Conservation (phyloP, 2,888 invertebrate species). For the Eilema caniola region DNA sequence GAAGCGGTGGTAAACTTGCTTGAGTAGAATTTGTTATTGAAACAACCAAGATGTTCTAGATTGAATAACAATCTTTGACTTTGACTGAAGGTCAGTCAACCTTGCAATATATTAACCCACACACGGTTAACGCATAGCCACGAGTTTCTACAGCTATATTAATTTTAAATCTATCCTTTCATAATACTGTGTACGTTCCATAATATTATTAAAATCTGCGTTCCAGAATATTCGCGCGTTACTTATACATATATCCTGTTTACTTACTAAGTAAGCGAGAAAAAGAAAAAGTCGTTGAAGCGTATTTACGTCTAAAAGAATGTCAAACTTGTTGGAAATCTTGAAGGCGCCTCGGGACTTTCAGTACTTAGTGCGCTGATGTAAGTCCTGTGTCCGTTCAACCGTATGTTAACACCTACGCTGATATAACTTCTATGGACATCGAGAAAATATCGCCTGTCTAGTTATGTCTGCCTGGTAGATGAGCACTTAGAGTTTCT, state of each 20-base stretch:
- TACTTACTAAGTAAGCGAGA: slow-evolving; percentile 9
- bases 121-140: too few relatives aligned
- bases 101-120: too few relatives aligned
- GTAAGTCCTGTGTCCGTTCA: slow-evolving; percentile 38
- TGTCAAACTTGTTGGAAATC: slow-evolving; percentile 46
- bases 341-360: slow-evolving; percentile 47
- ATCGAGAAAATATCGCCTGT: slow-evolving; percentile 14
- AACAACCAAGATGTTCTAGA: too few relatives aligned
- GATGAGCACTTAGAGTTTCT: not conserved
- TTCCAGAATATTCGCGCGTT: not conserved
- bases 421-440: slow-evolving; percentile 38
- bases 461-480: slow-evolving; percentile 21
- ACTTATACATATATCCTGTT: not conserved
- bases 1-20: too few relatives aligned
- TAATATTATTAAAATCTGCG: not conserved
- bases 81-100: too few relatives aligned
- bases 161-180: too few relatives aligned
- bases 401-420: slow-evolving; percentile 34
- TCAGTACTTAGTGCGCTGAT: slow-evolving; percentile 38
- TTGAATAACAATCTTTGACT: too few relatives aligned
- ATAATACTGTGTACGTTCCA: too few relatives aligned
- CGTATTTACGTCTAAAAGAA: slow-evolving; percentile 42
- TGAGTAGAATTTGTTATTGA: too few relatives aligned
- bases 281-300: slow-evolving; percentile 16
- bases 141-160: too few relatives aligned